Conservation (phyloP, 2,113 vertebrate species). For the Rutilus rutilus region DNA sequence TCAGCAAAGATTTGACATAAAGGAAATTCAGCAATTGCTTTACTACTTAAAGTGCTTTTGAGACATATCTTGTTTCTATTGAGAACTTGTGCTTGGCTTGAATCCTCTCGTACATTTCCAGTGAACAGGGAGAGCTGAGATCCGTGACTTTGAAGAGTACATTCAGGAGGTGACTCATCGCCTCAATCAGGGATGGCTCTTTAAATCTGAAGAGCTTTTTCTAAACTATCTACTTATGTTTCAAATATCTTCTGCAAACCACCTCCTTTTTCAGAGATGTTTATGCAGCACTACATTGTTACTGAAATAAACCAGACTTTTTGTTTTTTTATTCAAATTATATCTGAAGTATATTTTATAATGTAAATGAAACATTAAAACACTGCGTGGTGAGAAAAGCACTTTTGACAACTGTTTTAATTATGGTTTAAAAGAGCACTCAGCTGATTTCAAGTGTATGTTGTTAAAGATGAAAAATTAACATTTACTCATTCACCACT, state of each 20-base stretch:
- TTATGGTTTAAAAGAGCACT: slow-evolving; percentile 1
- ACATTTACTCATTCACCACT: neutral
- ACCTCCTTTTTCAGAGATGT: neutral
- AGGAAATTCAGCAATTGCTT: neutral
- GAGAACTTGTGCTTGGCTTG: neutral
- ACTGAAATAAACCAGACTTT: neutral
- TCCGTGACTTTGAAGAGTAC: neutral
- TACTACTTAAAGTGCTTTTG: neutral
- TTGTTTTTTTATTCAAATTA: neutral
- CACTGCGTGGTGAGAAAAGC: neutral
- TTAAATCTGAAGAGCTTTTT: slow-evolving; percentile 4
- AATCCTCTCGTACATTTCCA: neutral
- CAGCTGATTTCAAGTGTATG: neutral
- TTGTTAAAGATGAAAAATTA: neutral
- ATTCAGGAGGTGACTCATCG: neutral
- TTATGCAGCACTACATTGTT: neutral
- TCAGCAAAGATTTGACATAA: neutral
- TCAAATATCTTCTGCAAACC: neutral
- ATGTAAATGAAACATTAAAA: neutral
- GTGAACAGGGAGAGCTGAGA: neutral
- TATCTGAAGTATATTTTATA: neutral
- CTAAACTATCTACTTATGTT: slow-evolving; percentile 5
- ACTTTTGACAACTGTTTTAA: slow-evolving; percentile 19
- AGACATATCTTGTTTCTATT: neutral
- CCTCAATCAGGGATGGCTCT: neutral